Evolutionary conservation across 2,888 invertebrate genomes (phyloP).

Genomic region (Theodoxus fluviatilis): DNA sequence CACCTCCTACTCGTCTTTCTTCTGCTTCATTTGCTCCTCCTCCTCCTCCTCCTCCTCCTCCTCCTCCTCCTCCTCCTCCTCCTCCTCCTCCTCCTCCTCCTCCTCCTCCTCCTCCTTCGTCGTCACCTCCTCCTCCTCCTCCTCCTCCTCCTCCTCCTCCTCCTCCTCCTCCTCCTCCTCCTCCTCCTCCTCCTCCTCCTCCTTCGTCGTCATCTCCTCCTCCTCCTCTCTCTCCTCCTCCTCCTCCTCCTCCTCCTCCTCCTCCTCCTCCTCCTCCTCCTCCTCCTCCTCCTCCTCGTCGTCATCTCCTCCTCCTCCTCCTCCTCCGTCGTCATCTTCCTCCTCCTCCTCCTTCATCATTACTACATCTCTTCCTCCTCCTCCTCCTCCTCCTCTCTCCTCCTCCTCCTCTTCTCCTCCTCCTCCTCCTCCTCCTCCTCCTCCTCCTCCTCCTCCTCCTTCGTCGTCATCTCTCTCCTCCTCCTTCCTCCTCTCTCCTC

Average conservation of each 20-base stretch:
- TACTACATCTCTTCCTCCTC: no score
- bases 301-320: slow-evolving; percentile 21
- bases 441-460: slow-evolving; percentile 17
- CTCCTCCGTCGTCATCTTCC: slow-evolving; percentile 24
- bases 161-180: slow-evolving; percentile 13
- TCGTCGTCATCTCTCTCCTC: background rate
- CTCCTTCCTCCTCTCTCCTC: slow-evolving; percentile 8
- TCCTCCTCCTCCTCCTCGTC: slow-evolving; percentile 17
- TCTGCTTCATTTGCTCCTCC: no score
- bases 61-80: slow-evolving; percentile 2
- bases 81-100: slow-evolving; percentile 20
- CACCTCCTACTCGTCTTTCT: no score
- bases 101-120: slow-evolving; percentile 14
- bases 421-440: slow-evolving; percentile 18
- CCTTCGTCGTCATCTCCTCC: slow-evolving; percentile 15
- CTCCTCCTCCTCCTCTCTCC: no score
- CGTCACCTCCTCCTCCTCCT: background rate
- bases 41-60: no score
- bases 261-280: slow-evolving; percentile 27
- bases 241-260: slow-evolving; percentile 26
- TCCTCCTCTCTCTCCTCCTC: slow-evolving; percentile 18
- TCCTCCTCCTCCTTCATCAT: slow-evolving; percentile 20
- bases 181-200: slow-evolving; percentile 5
- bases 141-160: slow-evolving; percentile 11
- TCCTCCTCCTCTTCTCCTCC: background rate